Base-by-base conservation (phyloP, 2,888 invertebrate genomes). In the Quadroppia sp. region DNA sequence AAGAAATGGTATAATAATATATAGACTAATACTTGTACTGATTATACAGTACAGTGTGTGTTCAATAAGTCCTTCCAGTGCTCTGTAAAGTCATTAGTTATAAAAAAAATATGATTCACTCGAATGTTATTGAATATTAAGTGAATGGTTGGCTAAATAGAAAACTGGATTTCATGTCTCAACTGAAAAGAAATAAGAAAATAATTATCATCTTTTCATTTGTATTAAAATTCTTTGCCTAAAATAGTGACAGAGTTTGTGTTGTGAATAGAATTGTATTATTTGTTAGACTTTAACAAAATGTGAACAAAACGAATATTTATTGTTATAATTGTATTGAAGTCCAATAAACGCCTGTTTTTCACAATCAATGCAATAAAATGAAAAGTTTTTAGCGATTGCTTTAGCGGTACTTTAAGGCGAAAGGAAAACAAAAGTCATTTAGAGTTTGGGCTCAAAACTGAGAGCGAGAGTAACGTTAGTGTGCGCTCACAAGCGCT, bases 81-180 rank as follows among this genome's bases (percentile, higher is more conserved):
- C 64, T 64, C 40, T 64, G 40, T 64, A 23, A 64, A 64, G 64
- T 64, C 36, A 64, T 64, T 64, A 64, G 36, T 56, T 56, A 56
- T 40, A 40, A 36, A 40, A 59, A 64, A 64, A 64, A 64, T 64
- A 36, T 64, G 36, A 64, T 64, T 64, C 64, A 40, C 36, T 17
- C 36, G 9, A 64, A 64, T 23, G 64, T 64, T 64, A 61, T 61
- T 61, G 61, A 61, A 61, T 61, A 61, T 20, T 40, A 36, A 64
- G 40, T 64, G 20, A 61, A 61, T 61, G 61, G 61, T 61, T 61
- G 61, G 61, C 61, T 61, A 61, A 61, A 61, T 61, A 32, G 61
- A 61, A 61, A 61, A 61, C 61, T 61, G 61, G 61, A 61, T 61
- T 61, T 61, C 36, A 61, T 61, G 61, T 25, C 32, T 59, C 11